These are phyloP conservation scores for Melanargia galathea DNA, from an alignment of 2,888 invertebrate genomes.

Conservation along the genomic window DNA sequence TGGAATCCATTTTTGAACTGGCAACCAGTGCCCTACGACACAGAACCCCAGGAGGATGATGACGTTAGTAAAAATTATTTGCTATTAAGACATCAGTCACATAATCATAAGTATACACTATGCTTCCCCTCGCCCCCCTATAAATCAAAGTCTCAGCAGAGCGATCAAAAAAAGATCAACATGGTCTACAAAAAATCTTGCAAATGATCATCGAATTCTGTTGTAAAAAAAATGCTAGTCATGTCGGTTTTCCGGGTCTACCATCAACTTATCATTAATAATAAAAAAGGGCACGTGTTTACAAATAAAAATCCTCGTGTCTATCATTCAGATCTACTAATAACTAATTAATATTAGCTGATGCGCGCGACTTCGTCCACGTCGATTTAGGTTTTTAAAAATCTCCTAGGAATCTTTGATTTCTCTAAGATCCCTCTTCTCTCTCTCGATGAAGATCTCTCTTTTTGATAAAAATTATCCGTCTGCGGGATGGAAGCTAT, in stretches of 20 bases:
- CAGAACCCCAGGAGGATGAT: constrained; percentile 58
- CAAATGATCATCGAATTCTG: background rate
- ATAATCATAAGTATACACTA: no score
- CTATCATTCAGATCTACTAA: background rate
- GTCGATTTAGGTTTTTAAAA: no score
- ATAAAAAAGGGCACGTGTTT: background rate
- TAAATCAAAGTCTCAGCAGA: background rate
- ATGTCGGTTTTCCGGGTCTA: background rate
- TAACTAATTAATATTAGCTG: background rate
- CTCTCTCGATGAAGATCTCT: no score
- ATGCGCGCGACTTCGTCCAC: no score
- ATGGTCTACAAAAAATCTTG: background rate
- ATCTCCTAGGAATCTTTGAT: no score
- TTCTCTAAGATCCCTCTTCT: no score
- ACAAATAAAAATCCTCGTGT: background rate
- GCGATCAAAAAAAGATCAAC: background rate
- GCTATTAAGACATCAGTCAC: background rate
- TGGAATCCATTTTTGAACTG: constrained; percentile 83
- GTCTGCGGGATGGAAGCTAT: no score
- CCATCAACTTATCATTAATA: background rate
- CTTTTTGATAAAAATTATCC: no score
- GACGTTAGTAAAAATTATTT: constrained; percentile 62
- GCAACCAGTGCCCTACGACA: constrained; percentile 86
- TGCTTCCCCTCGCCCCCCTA: no score
- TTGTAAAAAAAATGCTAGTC: background rate